Base-by-base conservation (phyloP, 2,113 vertebrate species). In the Eidolon helvum region DNA sequence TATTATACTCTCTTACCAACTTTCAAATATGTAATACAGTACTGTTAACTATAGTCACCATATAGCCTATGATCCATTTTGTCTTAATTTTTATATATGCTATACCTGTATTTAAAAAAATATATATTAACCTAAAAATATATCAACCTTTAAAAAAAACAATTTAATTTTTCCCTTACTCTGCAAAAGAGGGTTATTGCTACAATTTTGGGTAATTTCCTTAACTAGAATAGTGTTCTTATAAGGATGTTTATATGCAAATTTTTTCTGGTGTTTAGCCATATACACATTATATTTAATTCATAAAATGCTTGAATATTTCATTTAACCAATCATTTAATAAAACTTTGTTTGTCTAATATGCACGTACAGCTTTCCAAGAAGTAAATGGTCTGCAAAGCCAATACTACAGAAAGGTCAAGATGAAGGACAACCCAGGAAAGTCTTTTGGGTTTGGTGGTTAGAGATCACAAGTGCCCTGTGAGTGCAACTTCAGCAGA, bases 91-190 rank as follows among this genome's bases (percentile, higher is more conserved):
- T 84, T 84, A 68, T 43, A 40, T 53, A 45, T 33, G 7, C 12
- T 22, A 24, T 63, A 40, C 59, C 40, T 86, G 66, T 4, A 69
- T 30, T 66, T 16, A 14, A 53, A 77, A 45, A 82, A 61, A 45
- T 45, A 50, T 50, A 50, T 50, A 71, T 33, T 94, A 59, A 84
- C 6, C 75, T 78, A 87, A 88, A 95, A 57, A 85, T 26, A 68
- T 24, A 26, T 26, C 4, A 38, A 16, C 92, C 1, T 93, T 63
- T 87, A 18, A 48, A 75, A 75, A 48, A 61, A 74, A 79, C 26
- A 91, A 88, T 16, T 95, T 33, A 66, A 68, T 84, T 69, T 74
- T 87, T 74, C 75, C 28, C 26, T 94, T 87, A 65, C 35, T 92
- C 74, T 84, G 30, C 9, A 78, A 87, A 94, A 90, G 48, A 87